Base-by-base conservation (phyloP, 2,113 vertebrate genomes). In the Nothoprocta perdicaria region DNA sequence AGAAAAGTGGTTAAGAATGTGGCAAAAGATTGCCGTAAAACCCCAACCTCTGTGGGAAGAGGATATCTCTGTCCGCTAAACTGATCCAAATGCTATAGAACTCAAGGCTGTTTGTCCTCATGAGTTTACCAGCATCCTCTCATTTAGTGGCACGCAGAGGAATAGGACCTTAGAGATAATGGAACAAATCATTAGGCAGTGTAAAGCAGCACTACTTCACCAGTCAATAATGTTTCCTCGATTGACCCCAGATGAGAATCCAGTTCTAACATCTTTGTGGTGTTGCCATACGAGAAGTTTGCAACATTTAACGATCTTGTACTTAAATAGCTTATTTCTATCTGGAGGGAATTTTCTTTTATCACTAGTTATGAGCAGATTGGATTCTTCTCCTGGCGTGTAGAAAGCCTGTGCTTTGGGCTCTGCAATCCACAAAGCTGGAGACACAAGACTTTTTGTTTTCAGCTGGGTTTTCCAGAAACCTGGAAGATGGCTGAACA, bases 361-460 rank as follows among this genome's bases (percentile, higher is more conserved):
- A 57, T 87, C 94, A 6, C 79, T 40, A 8, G 45, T 18, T 58
- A 21, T 15, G 58, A 80, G 93, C 43, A 52, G 78, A 14, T 17
- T 78, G 84, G 91, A 67, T 80, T 41, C 79, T 31, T 35, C 86
- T 68, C 58, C 53, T 89, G 92, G 84, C 77, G 2, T 43, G 66
- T 4, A 16, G 69, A 65, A 83, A 90, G 74, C 29, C 78, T 45
- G 5, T 17, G 93, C 93, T 81, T 62, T 85, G 89, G 86, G 92
- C 86, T 93, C 93, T 82, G 91, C 79, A 72, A 74, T 27, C 50
- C 88, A 22, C 86, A 63, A 83, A 91, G 82, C 83, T 92, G 94
- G 14, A 94, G 79, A 91, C 94, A 96, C 87, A 79, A 66, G 53
- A n/a, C 87, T 94, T 92, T 93, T 94, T 96, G 96, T 96, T 88